Conservation (phyloP, 2,888 invertebrate species). For the Autographa pulchrina region DNA sequence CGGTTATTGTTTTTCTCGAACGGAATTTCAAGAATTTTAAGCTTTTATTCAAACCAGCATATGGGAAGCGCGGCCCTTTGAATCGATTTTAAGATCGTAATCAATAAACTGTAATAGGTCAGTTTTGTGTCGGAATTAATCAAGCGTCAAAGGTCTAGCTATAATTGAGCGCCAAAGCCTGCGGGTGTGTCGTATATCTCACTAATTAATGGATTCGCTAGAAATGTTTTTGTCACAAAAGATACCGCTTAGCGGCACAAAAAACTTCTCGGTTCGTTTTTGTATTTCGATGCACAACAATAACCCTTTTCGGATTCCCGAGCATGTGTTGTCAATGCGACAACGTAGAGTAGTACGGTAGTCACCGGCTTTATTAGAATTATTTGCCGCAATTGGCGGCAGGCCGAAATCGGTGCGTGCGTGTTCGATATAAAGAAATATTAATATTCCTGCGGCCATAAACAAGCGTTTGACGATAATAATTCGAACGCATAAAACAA, state of each 20-base stretch:
- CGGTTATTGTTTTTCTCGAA: conserved; percentile 85
- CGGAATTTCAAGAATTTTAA: conserved; percentile 82
- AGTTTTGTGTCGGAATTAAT: conserved; percentile 88
- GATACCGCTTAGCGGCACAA: conserved; percentile 76
- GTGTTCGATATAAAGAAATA: conserved; percentile 83
- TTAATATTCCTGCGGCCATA: conserved; percentile 83
- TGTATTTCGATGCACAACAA: conserved; percentile 47
- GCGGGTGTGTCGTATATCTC: conserved; percentile 85
- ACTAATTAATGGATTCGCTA: conserved; percentile 88
- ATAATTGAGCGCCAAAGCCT: conserved; percentile 84
- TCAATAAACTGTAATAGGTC: conserved; percentile 86
- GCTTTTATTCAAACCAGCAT: conserved; percentile 79
- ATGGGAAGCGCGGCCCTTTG: conserved; percentile 85
- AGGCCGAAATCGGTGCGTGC: conserved; percentile 74
- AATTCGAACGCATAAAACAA: conserved; percentile 88
- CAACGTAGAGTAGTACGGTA: conserved; percentile 48
- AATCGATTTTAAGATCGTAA: conserved; percentile 84
- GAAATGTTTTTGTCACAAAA: conserved; percentile 84
- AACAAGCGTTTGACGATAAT: conserved; percentile 85
- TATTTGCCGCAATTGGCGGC: conserved; percentile 49
- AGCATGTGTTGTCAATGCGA: conserved; percentile 51
- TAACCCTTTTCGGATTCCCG: conserved; percentile 60
- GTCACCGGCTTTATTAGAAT: conserved; percentile 53
- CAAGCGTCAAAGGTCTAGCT: conserved; percentile 86
- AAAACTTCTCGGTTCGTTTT: conserved; percentile 64